Conservation (phyloP, 1,140 invertebrate species). For the Drosophila ironensis region DNA sequence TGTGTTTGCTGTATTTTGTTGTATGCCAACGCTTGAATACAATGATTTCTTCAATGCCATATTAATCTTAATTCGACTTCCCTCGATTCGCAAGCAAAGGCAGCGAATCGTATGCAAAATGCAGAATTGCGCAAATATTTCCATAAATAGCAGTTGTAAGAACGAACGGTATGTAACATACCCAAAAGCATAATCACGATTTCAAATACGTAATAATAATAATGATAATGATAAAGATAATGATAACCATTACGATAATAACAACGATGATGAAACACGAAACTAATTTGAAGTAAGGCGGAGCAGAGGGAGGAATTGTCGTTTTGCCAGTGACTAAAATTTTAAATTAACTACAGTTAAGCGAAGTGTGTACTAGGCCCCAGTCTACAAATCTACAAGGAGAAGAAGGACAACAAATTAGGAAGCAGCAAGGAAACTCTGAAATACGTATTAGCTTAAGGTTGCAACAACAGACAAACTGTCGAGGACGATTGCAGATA, state of each 20-base stretch:
- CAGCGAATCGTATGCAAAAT: slow-evolving; percentile 15
- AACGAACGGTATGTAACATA: slow-evolving; percentile 75
- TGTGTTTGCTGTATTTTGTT: slow-evolving; percentile 59
- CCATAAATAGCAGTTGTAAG: slow-evolving; percentile 57
- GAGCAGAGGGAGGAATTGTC: slow-evolving; percentile 41
- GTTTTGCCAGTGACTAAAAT: slow-evolving; percentile 75
- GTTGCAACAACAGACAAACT: slow-evolving; percentile 64
- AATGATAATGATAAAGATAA: slow-evolving; percentile 8
- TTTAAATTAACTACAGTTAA: slow-evolving; percentile 53
- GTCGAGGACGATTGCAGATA: slow-evolving; percentile 9
- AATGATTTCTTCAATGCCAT: slow-evolving; percentile 76
- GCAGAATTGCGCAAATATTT: slow-evolving; percentile 65
- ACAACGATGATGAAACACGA: neutral
- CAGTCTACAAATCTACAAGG: slow-evolving; percentile 37
- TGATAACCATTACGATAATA: slow-evolving; percentile 71
- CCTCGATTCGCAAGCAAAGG: slow-evolving; percentile 17
- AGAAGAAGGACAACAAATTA: slow-evolving; percentile 4
- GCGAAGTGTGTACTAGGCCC: slow-evolving; percentile 10
- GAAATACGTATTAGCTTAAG: slow-evolving; percentile 80
- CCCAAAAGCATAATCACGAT: slow-evolving; percentile 79
- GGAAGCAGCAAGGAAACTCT: slow-evolving; percentile 40
- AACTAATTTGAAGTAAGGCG: slow-evolving; percentile 19
- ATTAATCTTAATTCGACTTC: slow-evolving; percentile 70
- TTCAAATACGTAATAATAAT: slow-evolving; percentile 78
- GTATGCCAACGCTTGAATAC: slow-evolving; percentile 59